phyloP scores from a whole-genome alignment of 1,140 invertebrate species.

The Drosophila azteca region DNA sequence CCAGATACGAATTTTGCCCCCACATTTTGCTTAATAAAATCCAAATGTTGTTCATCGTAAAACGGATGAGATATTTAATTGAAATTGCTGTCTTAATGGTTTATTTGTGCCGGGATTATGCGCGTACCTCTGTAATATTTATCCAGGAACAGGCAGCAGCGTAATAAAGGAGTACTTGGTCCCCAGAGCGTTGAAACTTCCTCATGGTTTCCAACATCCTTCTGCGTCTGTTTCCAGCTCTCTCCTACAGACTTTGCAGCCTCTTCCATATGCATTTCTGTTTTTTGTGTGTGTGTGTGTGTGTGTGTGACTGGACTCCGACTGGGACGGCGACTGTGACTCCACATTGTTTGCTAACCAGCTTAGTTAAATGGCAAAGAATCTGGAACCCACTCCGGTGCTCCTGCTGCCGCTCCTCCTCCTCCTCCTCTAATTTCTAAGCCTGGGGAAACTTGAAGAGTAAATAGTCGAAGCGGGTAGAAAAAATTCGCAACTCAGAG shows the following conservation, averaged over 20 bases:
- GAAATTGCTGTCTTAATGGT: neutral
- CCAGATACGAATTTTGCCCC: slow-evolving; percentile 30
- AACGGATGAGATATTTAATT: slow-evolving; percentile 11
- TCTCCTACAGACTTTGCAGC: neutral
- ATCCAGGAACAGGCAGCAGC: neutral
- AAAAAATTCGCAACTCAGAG: slow-evolving; percentile 56
- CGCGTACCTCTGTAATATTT: neutral
- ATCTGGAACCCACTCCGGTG: slow-evolving; percentile 23
- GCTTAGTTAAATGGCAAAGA: slow-evolving; percentile 75
- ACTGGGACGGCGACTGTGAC: slow-evolving; percentile 1
- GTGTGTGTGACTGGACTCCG: too few relatives aligned
- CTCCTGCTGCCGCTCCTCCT: neutral
- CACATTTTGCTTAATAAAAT: slow-evolving; percentile 33
- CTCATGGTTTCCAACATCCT: neutral
- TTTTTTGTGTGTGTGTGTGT: neutral
- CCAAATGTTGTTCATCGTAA: slow-evolving; percentile 14
- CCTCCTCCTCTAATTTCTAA: slow-evolving; percentile 30
- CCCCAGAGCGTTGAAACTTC: neutral
- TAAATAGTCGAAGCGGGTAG: slow-evolving; percentile 44
- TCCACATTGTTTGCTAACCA: slow-evolving; percentile 55
- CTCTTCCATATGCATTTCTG: slow-evolving; percentile 1
- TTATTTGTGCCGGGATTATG: neutral
- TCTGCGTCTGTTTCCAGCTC: too few relatives aligned
- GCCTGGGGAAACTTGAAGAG: slow-evolving; percentile 36
- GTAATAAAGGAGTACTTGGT: neutral